Evolutionary conservation across 2,113 vertebrate species (phyloP).

Genomic region (Sciurus niger): DNA sequence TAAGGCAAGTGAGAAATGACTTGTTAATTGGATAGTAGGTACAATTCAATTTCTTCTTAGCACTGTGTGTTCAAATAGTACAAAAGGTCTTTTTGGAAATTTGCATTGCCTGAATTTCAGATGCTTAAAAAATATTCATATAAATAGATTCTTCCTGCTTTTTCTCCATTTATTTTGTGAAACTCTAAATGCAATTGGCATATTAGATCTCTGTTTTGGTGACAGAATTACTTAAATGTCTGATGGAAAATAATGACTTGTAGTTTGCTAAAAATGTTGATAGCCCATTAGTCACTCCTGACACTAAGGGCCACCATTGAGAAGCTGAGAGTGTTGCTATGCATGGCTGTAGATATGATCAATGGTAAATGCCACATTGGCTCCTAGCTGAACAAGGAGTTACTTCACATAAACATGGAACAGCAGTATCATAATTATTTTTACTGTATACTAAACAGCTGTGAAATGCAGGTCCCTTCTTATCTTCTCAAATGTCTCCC

Average conservation of each 20-base stretch:
- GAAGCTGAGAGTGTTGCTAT: background rate
- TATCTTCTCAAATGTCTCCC: background rate
- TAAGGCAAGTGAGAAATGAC: background rate
- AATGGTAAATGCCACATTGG: background rate
- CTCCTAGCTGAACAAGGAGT: background rate
- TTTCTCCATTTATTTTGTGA: background rate
- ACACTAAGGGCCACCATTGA: background rate
- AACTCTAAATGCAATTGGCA: background rate
- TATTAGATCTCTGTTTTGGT: background rate
- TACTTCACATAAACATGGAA: background rate
- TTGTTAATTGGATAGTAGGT: conserved; percentile 30
- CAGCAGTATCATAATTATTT: background rate
- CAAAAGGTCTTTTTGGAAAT: conserved; percentile 26
- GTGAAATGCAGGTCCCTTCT: background rate
- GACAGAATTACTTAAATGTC: background rate
- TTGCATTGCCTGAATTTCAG: background rate
- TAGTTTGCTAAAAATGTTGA: conserved; percentile 46
- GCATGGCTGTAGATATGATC: background rate
- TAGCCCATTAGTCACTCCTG: background rate
- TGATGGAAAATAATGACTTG: background rate
- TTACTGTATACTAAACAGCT: background rate
- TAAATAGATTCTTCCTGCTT: background rate
- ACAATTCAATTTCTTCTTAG: background rate
- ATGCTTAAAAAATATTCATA: background rate
- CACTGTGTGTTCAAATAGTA: background rate